These are phyloP conservation scores for Halocynthia aurantium DNA, from an alignment of 23 tunicate species.

Conservation along the genomic window DNA sequence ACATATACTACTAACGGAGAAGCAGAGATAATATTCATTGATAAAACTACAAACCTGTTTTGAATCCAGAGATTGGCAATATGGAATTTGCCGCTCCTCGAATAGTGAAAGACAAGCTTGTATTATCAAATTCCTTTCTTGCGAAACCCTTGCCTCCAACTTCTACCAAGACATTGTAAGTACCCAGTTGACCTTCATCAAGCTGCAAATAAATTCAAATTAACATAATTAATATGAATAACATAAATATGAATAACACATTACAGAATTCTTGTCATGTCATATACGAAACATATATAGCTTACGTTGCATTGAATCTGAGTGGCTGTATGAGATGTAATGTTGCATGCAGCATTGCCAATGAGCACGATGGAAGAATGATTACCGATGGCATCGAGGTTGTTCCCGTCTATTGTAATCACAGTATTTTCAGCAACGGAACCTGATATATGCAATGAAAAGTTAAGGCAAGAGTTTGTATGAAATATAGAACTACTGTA, in stretches of 20 bases:
- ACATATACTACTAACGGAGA: too few species aligned
- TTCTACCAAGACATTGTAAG: not conserved
- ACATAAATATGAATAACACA: not conserved
- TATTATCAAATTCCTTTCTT: slow-evolving; percentile 3
- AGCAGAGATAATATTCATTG: too few species aligned
- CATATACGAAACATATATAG: not conserved
- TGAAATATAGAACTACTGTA: too few species aligned
- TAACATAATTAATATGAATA: not conserved
- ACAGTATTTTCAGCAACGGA: not conserved
- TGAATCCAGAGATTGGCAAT: slow-evolving; percentile 4
- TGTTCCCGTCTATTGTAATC: slow-evolving; percentile 9
- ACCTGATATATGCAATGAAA: not conserved
- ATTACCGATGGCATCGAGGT: not conserved
- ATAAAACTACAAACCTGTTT: not conserved
- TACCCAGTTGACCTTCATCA: slow-evolving; percentile 14
- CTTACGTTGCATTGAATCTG: slow-evolving; percentile 7
- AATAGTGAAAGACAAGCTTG: not conserved
- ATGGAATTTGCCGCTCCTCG: slow-evolving; percentile 2
- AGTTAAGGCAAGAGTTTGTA: too few species aligned
- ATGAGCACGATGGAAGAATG: not conserved
- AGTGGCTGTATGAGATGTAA: slow-evolving; percentile 16
- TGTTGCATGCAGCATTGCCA: slow-evolving; percentile 6
- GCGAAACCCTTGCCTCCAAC: slow-evolving; percentile 28
- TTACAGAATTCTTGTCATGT: not conserved
- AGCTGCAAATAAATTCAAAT: not conserved